phyloP scores from a whole-genome alignment of 1,140 invertebrate species.

The Anagrus nilaparvatae region DNA sequence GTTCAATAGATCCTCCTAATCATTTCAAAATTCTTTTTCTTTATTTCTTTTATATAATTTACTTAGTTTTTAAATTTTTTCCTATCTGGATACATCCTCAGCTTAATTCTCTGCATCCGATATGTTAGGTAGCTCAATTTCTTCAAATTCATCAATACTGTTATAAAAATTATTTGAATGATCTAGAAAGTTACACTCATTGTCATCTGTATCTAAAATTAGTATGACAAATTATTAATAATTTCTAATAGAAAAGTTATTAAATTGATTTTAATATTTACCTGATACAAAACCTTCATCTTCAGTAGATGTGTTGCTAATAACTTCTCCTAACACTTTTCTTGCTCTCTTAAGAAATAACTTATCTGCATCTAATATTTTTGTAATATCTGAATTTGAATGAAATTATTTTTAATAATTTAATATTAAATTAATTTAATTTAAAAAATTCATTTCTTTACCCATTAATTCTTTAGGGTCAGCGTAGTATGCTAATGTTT shows the following conservation, averaged over 20 bases:
- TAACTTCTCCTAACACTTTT: constrained; percentile 8
- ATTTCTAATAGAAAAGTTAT: not conserved
- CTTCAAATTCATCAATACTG: too few relatives aligned
- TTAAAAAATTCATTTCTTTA: constrained; percentile 12
- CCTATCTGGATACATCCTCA: too few relatives aligned
- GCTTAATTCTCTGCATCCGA: too few relatives aligned
- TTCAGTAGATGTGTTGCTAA: constrained; percentile 8
- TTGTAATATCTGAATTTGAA: constrained; percentile 1
- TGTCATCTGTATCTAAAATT: constrained; percentile 4
- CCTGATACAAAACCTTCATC: constrained; percentile 23
- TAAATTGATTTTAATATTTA: constrained; percentile 11
- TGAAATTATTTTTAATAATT: constrained; percentile 5
- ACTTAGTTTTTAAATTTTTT: too few relatives aligned
- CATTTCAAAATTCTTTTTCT: too few relatives aligned
- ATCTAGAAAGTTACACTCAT: constrained; percentile 1
- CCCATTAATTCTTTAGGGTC: constrained; percentile 20
- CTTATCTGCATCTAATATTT: not conserved
- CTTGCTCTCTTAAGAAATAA: constrained; percentile 11
- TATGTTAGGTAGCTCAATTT: too few relatives aligned
- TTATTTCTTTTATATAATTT: too few relatives aligned
- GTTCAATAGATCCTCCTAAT: too few relatives aligned
- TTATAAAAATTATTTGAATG: constrained; percentile 1
- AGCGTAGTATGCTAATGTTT: constrained; percentile 17
- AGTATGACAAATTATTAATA: constrained; percentile 5
- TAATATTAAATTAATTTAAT: not conserved